Conservation (phyloP, 53 echinoderm and acorn worm genomes). For the Antedon mediterranea region DNA sequence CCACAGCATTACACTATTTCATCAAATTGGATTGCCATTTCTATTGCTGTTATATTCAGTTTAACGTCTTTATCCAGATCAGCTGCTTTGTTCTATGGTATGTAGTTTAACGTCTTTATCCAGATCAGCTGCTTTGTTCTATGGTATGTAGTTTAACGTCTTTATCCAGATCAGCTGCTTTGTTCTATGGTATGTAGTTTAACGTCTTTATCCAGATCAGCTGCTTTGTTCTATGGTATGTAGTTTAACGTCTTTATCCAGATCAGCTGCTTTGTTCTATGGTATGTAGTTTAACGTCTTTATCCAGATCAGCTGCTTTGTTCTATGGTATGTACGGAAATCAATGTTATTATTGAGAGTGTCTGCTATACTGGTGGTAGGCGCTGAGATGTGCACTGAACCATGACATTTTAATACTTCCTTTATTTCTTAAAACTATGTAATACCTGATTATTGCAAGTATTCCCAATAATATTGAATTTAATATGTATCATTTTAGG, state of each 20-base stretch:
- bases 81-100: slow-evolving; percentile 74
- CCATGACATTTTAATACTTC: too few relatives aligned
- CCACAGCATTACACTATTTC: slow-evolving; percentile 64
- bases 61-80: slow-evolving; percentile 60
- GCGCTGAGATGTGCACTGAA: too few relatives aligned
- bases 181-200: slow-evolving; percentile 60
- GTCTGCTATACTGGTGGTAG: too few relatives aligned
- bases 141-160: slow-evolving; percentile 47
- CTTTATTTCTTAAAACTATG: too few relatives aligned
- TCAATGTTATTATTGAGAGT: too few relatives aligned
- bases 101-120: slow-evolving; percentile 53
- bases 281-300: slow-evolving; percentile 40
- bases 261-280: slow-evolving; percentile 67
- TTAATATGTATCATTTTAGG: too few relatives aligned
- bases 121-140: slow-evolving; percentile 61
- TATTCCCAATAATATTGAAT: too few relatives aligned
- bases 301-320: slow-evolving; percentile 57
- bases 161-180: slow-evolving; percentile 50
- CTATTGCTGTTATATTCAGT: slow-evolving; percentile 49
- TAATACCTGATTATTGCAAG: too few relatives aligned
- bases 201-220: slow-evolving; percentile 61
- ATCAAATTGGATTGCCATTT: slow-evolving; percentile 58
- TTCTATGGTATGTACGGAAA: too few relatives aligned
- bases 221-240: slow-evolving; percentile 62
- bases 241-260: slow-evolving; percentile 46